These are phyloP conservation scores for Nansenia antarctica DNA, from an alignment of 2,113 vertebrate species.

Conservation along the genomic window DNA sequence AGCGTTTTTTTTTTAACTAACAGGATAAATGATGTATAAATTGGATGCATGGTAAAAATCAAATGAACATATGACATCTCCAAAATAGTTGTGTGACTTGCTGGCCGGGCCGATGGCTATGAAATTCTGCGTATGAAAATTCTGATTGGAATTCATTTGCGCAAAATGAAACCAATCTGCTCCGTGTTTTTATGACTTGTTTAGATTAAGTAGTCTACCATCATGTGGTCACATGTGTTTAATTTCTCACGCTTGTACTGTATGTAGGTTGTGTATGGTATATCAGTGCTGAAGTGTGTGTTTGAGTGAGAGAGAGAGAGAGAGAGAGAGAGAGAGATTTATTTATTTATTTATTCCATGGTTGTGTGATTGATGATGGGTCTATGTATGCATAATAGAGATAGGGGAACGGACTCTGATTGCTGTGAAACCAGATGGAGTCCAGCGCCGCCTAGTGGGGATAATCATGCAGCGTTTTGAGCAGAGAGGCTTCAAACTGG, in stretches of 20 bases:
- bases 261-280: neutral
- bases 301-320: no score
- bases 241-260: neutral
- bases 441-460: slow-evolving; percentile 88
- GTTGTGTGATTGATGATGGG: neutral
- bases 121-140: no score
- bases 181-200: no score
- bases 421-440: slow-evolving; percentile 90
- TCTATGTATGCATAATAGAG: slow-evolving; percentile 47
- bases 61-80: no score
- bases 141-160: no score
- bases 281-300: neutral
- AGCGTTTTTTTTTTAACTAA: no score
- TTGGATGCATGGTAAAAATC: no score
- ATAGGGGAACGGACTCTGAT: slow-evolving; percentile 85
- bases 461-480: slow-evolving; percentile 89
- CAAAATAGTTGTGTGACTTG: no score
- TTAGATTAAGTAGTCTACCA: no score
- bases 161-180: no score
- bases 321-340: slow-evolving; percentile 1
- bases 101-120: no score
- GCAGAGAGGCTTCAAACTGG: slow-evolving; percentile 87
- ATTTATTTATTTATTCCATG: neutral
- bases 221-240: neutral
- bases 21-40: no score